These are phyloP conservation scores for Euclidia mi DNA, from an alignment of 2,888 invertebrate genomes.

Conservation along the genomic window DNA sequence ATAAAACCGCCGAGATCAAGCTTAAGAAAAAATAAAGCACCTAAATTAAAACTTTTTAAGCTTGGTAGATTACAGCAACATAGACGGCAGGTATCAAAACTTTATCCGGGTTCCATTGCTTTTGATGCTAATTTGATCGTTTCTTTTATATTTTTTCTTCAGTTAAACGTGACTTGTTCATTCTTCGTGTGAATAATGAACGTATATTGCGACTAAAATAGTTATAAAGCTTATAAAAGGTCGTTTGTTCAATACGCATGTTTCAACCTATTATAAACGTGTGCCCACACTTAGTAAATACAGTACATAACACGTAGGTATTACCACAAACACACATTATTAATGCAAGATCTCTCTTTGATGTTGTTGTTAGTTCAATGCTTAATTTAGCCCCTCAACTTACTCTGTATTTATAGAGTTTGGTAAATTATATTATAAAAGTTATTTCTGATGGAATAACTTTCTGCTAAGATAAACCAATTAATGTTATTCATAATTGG, in stretches of 20 bases:
- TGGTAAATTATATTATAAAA: neutral
- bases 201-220: conserved; percentile 2
- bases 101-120: conserved; percentile 36
- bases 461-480: neutral
- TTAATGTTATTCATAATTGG: conserved; percentile 2
- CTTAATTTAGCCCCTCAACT: too few species aligned
- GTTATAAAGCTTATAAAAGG: conserved; percentile 1
- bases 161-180: too few species aligned
- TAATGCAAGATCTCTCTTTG: too few species aligned
- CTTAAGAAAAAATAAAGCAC: conserved; percentile 48
- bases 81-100: conserved; percentile 53
- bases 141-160: neutral
- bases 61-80: conserved; percentile 56
- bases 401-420: too few species aligned
- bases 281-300: neutral
- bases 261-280: conserved; percentile 6
- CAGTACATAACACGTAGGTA: too few species aligned
- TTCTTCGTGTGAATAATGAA: too few species aligned
- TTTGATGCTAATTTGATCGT: conserved; percentile 23
- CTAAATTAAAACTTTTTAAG: conserved; percentile 66
- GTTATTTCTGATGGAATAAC: neutral
- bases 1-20: conserved; percentile 31
- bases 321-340: too few species aligned
- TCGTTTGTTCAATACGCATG: neutral
- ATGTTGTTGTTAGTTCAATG: too few species aligned